These are phyloP conservation scores for Polypedilum vanderplanki DNA, from an alignment of 1,140 invertebrate genomes.

Conservation along the genomic window DNA sequence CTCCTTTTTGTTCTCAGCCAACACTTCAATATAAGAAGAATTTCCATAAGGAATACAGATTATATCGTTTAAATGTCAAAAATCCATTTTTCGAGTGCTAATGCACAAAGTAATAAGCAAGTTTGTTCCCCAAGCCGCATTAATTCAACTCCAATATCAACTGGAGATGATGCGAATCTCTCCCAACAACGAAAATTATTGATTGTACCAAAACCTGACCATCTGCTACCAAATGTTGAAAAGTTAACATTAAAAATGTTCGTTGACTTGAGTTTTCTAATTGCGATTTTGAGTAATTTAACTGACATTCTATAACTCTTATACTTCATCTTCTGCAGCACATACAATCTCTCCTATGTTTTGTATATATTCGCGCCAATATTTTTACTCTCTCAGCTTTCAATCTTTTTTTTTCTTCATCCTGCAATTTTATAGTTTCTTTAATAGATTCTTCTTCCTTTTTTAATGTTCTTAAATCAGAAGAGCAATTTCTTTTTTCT, in stretches of 20 bases:
- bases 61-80: conserved; percentile 81
- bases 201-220: conserved; percentile 97
- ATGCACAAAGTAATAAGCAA: conserved; percentile 78
- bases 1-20: conserved; percentile 72
- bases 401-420: conserved; percentile 65
- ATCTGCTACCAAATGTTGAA: conserved; percentile 97
- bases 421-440: conserved; percentile 65
- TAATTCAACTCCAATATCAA: conserved; percentile 99
- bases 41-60: conserved; percentile 93
- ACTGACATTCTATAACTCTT: conserved; percentile 85
- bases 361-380: conserved; percentile 86
- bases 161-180: conserved; percentile 82
- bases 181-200: conserved; percentile 96
- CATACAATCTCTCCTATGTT: conserved; percentile 78
- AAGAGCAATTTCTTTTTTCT: conserved; percentile 69
- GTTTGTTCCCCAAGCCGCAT: conserved; percentile 99
- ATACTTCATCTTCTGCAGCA: conserved; percentile 81
- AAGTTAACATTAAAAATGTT: conserved; percentile 93
- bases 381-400: conserved; percentile 78
- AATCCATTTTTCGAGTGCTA: conserved; percentile 88
- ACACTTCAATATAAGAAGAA: conserved; percentile 89
- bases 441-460: conserved; percentile 71
- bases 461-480: conserved; percentile 69
- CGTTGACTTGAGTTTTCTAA: conserved; percentile 82
- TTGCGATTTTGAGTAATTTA: conserved; percentile 79